Percentiles rank a stretch among this genome's conserved stretches.
Conservation (phyloP, 2,888 invertebrate species). For the Noctua comes region DNA sequence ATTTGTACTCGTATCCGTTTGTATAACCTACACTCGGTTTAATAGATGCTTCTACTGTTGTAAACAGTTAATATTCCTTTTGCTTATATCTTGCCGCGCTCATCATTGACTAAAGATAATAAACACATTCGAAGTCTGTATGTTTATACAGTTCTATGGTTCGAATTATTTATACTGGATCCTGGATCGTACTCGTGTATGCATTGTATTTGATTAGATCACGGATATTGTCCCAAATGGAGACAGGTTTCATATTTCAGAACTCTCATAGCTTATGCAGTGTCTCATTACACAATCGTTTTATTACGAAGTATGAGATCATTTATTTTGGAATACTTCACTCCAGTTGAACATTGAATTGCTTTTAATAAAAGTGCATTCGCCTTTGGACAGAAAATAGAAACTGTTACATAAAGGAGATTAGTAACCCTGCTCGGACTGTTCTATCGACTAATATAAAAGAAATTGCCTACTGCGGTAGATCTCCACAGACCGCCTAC, state of each 20-base stretch:
- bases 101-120: constrained; percentile 61
- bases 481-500: constrained; percentile 41
- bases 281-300: constrained; percentile 64
- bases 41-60: constrained; percentile 59
- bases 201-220: constrained; percentile 52
- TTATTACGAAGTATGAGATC: constrained; percentile 45
- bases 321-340: constrained; percentile 48
- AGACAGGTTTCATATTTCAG: constrained; percentile 54
- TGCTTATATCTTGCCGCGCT: constrained; percentile 51
- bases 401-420: constrained; percentile 50
- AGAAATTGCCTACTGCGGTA: constrained; percentile 56
- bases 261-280: constrained; percentile 58
- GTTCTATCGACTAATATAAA: constrained; percentile 45
- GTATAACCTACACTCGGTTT: constrained; percentile 55
- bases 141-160: constrained; percentile 58
- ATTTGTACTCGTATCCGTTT: constrained; percentile 70
- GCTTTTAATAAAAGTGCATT: constrained; percentile 58
- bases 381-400: constrained; percentile 17
- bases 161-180: constrained; percentile 42
- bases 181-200: constrained; percentile 23
- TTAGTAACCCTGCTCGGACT: constrained; percentile 41
- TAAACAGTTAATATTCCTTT: constrained; percentile 62
- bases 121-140: constrained; percentile 61
- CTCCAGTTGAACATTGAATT: constrained; percentile 43
- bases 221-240: constrained; percentile 52